These are phyloP conservation scores for Morone chrysops DNA, from an alignment of 2,113 vertebrate species.

Conservation along the genomic window DNA sequence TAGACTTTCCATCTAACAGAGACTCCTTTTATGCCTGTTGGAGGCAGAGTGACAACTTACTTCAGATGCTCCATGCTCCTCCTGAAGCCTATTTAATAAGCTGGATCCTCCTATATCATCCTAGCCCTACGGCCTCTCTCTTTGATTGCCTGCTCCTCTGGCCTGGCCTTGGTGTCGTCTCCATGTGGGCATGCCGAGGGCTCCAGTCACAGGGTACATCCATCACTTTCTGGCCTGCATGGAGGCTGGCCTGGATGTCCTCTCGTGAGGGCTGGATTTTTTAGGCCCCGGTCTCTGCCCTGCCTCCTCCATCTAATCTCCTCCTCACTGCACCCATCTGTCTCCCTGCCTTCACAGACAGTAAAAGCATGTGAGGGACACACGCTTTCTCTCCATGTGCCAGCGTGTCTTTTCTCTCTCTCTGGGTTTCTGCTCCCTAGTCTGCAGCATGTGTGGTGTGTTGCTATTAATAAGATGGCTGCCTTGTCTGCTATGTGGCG, in stretches of 20 bases:
- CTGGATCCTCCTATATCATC: slow-evolving; percentile 79
- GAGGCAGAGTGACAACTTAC: slow-evolving; percentile 79
- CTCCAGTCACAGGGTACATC: slow-evolving; percentile 73
- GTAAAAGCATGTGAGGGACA: slow-evolving; percentile 67
- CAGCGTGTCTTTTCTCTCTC: slow-evolving; percentile 45
- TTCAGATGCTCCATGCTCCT: slow-evolving; percentile 73
- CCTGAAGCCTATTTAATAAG: slow-evolving; percentile 82
- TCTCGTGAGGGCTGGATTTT: slow-evolving; percentile 67
- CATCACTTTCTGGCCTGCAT: slow-evolving; percentile 64
- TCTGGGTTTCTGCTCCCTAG: slow-evolving; percentile 49
- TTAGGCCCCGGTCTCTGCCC: slow-evolving; percentile 59
- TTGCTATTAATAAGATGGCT: slow-evolving; percentile 79
- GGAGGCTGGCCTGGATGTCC: slow-evolving; percentile 57
- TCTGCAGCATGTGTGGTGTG: slow-evolving; percentile 60
- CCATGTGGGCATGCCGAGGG: slow-evolving; percentile 71
- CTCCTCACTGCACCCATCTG: slow-evolving; percentile 74
- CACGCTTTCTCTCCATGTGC: slow-evolving; percentile 51
- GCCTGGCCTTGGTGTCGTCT: slow-evolving; percentile 74
- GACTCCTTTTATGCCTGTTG: slow-evolving; percentile 70
- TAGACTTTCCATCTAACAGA: slow-evolving; percentile 62
- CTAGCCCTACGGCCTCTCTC: slow-evolving; percentile 67
- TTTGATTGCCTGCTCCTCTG: slow-evolving; percentile 75
- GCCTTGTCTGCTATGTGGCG: slow-evolving; percentile 68
- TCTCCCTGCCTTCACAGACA: slow-evolving; percentile 67
- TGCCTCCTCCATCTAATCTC: slow-evolving; percentile 75